A percentile compares a stretch with the other conserved stretches of the same genome.
Conservation (phyloP, 2,113 vertebrate species). For the Pelecanoides urinatrix region DNA sequence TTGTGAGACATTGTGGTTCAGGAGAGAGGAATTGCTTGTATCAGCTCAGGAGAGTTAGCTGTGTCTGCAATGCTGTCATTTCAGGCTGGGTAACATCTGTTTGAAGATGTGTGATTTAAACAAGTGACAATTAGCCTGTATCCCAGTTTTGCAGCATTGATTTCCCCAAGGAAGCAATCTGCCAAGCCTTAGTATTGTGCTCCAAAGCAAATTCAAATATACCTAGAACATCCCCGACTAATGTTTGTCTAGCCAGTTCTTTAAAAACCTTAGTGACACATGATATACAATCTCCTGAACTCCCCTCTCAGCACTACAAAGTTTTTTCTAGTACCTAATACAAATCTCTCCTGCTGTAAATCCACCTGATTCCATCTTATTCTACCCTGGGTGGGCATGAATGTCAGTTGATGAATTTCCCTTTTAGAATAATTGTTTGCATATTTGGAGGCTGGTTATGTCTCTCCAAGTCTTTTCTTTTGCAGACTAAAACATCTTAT, state of each 20-base stretch:
- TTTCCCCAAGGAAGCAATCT: neutral
- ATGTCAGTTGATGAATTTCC: neutral
- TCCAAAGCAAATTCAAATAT: neutral
- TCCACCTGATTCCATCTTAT: neutral
- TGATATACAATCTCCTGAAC: neutral
- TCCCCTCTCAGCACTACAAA: neutral
- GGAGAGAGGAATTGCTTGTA: rapidly evolving
- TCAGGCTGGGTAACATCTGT: neutral
- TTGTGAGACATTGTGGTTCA: neutral
- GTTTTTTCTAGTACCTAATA: neutral
- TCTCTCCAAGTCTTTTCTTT: neutral
- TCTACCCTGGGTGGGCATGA: neutral
- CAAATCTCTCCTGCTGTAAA: neutral
- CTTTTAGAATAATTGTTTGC: neutral
- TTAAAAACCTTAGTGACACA: neutral
- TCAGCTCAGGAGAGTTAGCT: neutral
- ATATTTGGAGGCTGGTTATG: neutral
- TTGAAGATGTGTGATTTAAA: neutral
- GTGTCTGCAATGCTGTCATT: neutral
- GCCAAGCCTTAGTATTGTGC: neutral
- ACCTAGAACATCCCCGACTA: neutral
- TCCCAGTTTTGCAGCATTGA: neutral
- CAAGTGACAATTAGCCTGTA: neutral
- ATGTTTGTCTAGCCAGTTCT: neutral
- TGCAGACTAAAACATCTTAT: neutral